Evolutionary conservation across 64 coral and sea anemone species (phyloP), one percentile per base, ranked within the genome.

Genomic region (Hydrozoanthus tunicans): DNA sequence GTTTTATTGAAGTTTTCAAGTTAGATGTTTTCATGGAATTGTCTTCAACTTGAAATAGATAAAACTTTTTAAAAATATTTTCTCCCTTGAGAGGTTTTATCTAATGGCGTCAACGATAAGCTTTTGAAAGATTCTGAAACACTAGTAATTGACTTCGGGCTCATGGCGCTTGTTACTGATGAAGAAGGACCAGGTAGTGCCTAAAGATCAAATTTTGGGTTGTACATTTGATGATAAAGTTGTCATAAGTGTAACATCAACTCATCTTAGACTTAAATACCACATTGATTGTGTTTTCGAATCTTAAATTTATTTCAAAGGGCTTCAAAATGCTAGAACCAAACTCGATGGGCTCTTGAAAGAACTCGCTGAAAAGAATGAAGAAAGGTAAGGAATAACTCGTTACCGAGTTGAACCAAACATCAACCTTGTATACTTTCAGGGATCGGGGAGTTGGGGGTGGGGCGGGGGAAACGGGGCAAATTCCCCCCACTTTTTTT

Each of bases 251-350:
- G 32, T 43, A 43, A 0, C 32, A 43, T 43, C 32, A 62, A 62
- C 60, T 13, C 5, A 62, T 62, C 1, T 62, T 62, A 62, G 60
- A 77, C 27, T 77, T 11, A 23, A 24, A 5, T 59, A 17, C 13
- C 20, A 43, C 75, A 51, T 8, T 43, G 23, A 78, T 56, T 78
- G 12, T 78, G 11, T 11, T 4, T 78, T 78, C 17, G 12, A 53
- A 59, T 32, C 5, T 25, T 20, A 26, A 72, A 20, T 26, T 26
- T n/a, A 7, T 73, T 73, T 20, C n/a, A 6, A 56, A 85, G 82
- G 82, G 11, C 82, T 85, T 70, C 82, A 85, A 85, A 85, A 85
- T 85, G 82, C 82, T 5, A 85, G 82, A 85, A 85, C 82, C 15
- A 85, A 85, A 70, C 53, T 85, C 13, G 82, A 85, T 70, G 82